A percentile compares a stretch with the other conserved stretches of the same genome.
phyloP scores from a whole-genome alignment of 2,888 invertebrate genomes.

The Agonopterix heracliana region DNA sequence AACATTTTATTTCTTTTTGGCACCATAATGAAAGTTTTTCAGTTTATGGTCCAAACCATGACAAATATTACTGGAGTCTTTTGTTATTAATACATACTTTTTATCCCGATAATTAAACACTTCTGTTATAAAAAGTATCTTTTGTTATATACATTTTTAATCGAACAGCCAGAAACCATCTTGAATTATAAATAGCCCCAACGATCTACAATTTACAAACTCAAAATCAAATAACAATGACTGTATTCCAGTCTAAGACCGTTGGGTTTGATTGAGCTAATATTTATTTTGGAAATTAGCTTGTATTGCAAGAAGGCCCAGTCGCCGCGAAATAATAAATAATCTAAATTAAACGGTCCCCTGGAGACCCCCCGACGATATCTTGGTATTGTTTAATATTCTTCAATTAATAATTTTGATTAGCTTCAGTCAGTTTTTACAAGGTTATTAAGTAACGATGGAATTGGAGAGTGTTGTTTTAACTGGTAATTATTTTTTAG shows the following conservation, averaged over 20 bases:
- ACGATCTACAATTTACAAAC: no score
- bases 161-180: no score
- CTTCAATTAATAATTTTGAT: constrained; percentile 66
- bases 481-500: neutral
- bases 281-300: constrained; percentile 75
- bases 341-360: constrained; percentile 65
- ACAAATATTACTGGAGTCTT: no score
- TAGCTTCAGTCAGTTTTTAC: constrained; percentile 21
- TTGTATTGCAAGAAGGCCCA: constrained; percentile 25
- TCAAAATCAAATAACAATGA: neutral
- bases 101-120: no score
- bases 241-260: constrained; percentile 18
- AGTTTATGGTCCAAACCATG: no score
- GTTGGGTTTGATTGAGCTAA: constrained; percentile 58
- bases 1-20: no score
- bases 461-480: no score
- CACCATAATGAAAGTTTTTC: no score
- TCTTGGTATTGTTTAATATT: constrained; percentile 57
- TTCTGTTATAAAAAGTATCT: no score
- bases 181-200: no score
- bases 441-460: constrained; percentile 6
- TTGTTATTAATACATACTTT: no score
- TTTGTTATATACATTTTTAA: no score
- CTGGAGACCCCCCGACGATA: constrained; percentile 31
- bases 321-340: constrained; percentile 42